These are phyloP conservation scores for Crematogaster levior DNA, from an alignment of 2,888 invertebrate species.

Conservation along the genomic window DNA sequence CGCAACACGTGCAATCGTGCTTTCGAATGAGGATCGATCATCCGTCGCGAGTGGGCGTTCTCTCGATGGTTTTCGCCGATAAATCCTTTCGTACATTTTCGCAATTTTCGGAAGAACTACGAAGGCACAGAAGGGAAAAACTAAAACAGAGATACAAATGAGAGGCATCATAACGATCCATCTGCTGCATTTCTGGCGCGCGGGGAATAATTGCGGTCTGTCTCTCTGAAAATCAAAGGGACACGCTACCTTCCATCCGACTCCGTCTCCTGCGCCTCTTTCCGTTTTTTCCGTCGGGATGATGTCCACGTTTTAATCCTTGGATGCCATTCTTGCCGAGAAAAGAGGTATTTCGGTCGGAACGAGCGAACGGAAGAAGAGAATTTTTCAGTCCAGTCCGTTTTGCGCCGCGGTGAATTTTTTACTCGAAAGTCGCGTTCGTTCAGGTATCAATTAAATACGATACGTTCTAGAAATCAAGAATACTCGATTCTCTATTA, in stretches of 20 bases:
- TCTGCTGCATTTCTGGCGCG: slow-evolving; percentile 59
- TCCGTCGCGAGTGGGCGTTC: slow-evolving; percentile 14
- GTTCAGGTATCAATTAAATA: neutral
- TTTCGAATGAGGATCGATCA: neutral
- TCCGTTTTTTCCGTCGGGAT: slow-evolving; percentile 7
- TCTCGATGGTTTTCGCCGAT: slow-evolving; percentile 3
- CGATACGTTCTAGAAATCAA: neutral
- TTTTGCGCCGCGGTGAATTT: neutral
- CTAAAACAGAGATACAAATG: slow-evolving; percentile 38
- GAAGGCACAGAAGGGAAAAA: slow-evolving; percentile 2
- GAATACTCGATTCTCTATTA: neutral
- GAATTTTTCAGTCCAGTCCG: slow-evolving; percentile 4
- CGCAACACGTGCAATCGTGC: neutral
- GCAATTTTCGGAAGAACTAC: neutral
- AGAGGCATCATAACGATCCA: slow-evolving; percentile 56
- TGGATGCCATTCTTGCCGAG: slow-evolving; percentile 19
- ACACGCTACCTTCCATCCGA: slow-evolving; percentile 45
- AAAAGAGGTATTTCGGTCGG: slow-evolving; percentile 28
- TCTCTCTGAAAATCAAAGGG: slow-evolving; percentile 61
- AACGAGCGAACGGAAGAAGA: neutral
- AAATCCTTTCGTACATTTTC: slow-evolving; percentile 36
- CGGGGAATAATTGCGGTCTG: slow-evolving; percentile 62
- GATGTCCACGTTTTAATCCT: slow-evolving; percentile 40
- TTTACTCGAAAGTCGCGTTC: neutral
- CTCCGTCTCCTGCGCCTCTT: slow-evolving; percentile 13